Base-by-base conservation (phyloP, 1,140 invertebrate genomes). In the Globodera rostochiensis region DNA sequence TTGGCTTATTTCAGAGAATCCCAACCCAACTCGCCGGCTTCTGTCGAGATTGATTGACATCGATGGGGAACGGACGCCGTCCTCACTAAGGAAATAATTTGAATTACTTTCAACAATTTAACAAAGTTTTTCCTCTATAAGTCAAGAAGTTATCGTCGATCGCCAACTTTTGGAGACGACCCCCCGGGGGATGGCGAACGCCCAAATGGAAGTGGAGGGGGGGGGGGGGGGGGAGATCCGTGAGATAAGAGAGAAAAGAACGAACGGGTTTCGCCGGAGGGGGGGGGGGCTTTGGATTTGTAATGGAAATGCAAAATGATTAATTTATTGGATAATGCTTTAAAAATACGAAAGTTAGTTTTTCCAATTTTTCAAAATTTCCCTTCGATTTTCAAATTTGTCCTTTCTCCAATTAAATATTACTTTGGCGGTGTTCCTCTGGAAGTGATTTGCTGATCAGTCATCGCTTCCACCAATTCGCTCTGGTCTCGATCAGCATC, bases 31-130 rank as follows among this genome's bases (percentile, higher is more conserved):
- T 83, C 89, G 85, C 64, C 80, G 83, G 36, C 86, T 89, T 49
- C 80, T 77, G 69, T 87, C 88, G 15, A 87, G 71, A 25, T 87
- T 85, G 25, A 87, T 87, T 7, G 88, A 89, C 73, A 87, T 85
- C 8, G 86, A 87, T 6, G 82, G 76, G 36, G 49, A 67, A 57
- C 77, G 84, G 19, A 79, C 45, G 15, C 75, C 71, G 15, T 79
- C 84, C 50, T 86, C 84, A 64, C 36, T 46, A 79, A 77, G 76
- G 11, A 36, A 36, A 13, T 36, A 79, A 73, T 83, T 46, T 19
- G 50, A 53, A 64, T 64, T 64, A 19, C 19, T 64, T 64, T 64
- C 57, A 64, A 64, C 19, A 64, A 64, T 64, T 64, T 64, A 15
- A 64, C 15, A 19, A 64, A 64, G 5, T 64, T 64, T 64, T 47